These are phyloP conservation scores for Lagopus leucura DNA, from an alignment of 2,113 vertebrate species.

Conservation along the genomic window DNA sequence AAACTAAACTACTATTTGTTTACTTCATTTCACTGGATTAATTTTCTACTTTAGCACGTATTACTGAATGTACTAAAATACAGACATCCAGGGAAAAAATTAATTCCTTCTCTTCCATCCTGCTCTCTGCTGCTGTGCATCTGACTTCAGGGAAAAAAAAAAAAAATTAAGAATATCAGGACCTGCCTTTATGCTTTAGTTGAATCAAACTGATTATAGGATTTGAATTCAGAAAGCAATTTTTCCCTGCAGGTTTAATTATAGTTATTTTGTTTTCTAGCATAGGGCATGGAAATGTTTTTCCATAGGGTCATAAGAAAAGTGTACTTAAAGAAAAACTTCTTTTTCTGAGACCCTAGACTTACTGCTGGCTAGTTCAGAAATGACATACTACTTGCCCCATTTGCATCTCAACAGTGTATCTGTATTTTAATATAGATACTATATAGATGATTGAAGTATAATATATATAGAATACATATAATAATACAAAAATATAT, in stretches of 20 bases:
- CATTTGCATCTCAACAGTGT: too few species aligned
- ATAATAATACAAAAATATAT: neutral
- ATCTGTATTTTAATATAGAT: too few species aligned
- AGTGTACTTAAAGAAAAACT: neutral
- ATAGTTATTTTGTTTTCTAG: neutral
- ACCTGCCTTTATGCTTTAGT: neutral
- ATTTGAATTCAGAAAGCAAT: neutral
- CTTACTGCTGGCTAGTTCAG: neutral
- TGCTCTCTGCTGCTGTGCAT: neutral
- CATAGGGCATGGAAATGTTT: neutral
- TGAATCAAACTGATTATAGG: neutral
- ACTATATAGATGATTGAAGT: too few species aligned
- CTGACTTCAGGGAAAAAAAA: neutral
- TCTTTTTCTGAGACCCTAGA: neutral
- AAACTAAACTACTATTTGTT: neutral
- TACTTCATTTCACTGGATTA: neutral
- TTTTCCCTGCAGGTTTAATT: neutral
- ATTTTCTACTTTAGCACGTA: neutral
- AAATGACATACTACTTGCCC: too few species aligned
- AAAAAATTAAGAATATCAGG: neutral
- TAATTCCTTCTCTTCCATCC: neutral
- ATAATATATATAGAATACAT: too few species aligned
- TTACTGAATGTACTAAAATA: neutral
- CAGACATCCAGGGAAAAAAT: neutral
- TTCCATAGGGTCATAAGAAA: neutral